phyloP scores from a whole-genome alignment of 2,888 invertebrate genomes.

The Allophyes oxyacanthae region DNA sequence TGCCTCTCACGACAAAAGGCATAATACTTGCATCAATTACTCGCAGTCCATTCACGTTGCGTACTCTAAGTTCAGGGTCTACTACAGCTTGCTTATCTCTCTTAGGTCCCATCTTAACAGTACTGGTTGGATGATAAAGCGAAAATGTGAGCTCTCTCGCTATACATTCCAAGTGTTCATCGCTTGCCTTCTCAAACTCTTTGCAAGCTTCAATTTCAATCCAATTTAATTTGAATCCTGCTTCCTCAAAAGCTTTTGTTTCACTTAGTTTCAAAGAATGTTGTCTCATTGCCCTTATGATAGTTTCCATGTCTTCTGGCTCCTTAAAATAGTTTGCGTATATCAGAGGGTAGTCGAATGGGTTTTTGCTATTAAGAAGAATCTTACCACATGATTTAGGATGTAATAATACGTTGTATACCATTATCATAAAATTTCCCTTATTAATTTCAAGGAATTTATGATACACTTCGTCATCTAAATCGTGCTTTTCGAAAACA shows the following conservation, averaged over 20 bases:
- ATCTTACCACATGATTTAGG: conserved; percentile 92
- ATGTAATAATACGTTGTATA: conserved; percentile 90
- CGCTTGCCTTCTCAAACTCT: conserved; percentile 59
- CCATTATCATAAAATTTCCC: conserved; percentile 73
- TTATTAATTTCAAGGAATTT: conserved; percentile 67
- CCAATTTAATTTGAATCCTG: conserved; percentile 70
- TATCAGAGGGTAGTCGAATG: conserved; percentile 91
- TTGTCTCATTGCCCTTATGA: conserved; percentile 66
- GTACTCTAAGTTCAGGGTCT: conserved; percentile 87
- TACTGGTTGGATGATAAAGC: conserved; percentile 93
- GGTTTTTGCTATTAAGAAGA: conserved; percentile 91
- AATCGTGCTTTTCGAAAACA: conserved; percentile 62
- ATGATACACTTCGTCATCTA: conserved; percentile 63
- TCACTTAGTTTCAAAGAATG: conserved; percentile 63
- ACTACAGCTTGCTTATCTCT: conserved; percentile 85
- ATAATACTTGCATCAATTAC: conserved; percentile 92
- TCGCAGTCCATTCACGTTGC: conserved; percentile 85
- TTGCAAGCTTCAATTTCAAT: conserved; percentile 72
- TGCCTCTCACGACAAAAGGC: conserved; percentile 90
- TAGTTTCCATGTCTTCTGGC: conserved; percentile 82
- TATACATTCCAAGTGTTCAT: conserved; percentile 69
- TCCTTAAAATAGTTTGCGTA: conserved; percentile 90
- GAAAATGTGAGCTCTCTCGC: conserved; percentile 72
- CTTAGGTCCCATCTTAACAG: conserved; percentile 90
- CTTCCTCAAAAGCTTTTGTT: conserved; percentile 67